Conservation (phyloP, 1,140 invertebrate species). For the Calliopsis andreniformis region DNA sequence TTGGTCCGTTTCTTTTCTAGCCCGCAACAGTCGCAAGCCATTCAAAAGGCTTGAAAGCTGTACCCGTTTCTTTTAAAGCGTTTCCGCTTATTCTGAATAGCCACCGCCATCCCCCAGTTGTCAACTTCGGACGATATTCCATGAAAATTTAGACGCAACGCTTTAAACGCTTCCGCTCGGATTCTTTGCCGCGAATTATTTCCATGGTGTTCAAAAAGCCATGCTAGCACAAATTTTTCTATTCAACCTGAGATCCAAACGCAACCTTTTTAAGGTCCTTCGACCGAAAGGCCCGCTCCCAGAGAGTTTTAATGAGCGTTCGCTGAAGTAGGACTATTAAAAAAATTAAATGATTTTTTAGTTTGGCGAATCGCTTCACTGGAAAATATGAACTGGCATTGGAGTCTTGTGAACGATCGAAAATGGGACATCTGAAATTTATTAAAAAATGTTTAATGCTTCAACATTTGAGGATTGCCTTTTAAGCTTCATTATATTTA, state of each 20-base stretch:
- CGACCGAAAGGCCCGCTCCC: too few relatives aligned
- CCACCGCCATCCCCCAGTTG: background rate
- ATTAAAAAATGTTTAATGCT: too few relatives aligned
- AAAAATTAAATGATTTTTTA: too few relatives aligned
- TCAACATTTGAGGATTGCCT: too few relatives aligned
- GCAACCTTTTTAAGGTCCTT: background rate
- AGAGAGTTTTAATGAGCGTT: background rate
- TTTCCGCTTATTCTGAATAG: conserved; percentile 20
- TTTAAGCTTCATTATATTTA: too few relatives aligned
- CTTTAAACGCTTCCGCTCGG: background rate
- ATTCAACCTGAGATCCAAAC: too few relatives aligned
- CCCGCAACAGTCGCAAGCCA: background rate
- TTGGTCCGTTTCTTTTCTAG: conserved; percentile 6
- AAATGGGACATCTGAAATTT: too few relatives aligned
- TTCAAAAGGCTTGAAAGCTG: conserved; percentile 22
- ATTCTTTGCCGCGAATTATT: background rate
- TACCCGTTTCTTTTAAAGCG: conserved; percentile 4
- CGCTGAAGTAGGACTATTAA: too few relatives aligned
- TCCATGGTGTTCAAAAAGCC: background rate
- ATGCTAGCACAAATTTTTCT: too few relatives aligned
- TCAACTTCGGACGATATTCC: background rate
- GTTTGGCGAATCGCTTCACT: too few relatives aligned
- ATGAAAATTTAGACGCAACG: conserved; percentile 17
- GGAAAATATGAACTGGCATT: too few relatives aligned
- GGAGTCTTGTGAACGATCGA: too few relatives aligned